Evolutionary conservation across 2,113 vertebrate genomes (phyloP), one percentile per base, ranked within the genome.

Genomic region (Gobiocypris rarus): DNA sequence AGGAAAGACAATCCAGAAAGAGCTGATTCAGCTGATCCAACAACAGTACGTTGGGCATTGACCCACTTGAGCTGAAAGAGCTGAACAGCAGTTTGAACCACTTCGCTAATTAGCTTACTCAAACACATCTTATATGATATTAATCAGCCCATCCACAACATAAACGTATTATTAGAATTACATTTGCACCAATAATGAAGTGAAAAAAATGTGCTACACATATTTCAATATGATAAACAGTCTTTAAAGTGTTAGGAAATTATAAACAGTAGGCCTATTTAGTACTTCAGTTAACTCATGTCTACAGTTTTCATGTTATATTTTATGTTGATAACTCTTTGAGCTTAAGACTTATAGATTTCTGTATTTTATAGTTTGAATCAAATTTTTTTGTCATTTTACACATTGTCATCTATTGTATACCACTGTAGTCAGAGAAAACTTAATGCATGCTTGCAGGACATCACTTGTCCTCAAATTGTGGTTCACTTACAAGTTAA

Each of bases 71-170:
- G 41, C 41, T 71, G 69, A 71, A 24, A 71, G 38, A 43, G 69
- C 69, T 73, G 69, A 73, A 45, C 10, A 45, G 41, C n/a, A 14
- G 38, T 73, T 48, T 73, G 41, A 13, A 48, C 19, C 38, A 73
- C 70, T 74, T 74, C 26, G 11, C 70, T 74, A 74, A 74, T 48
- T 74, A 74, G 70, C 13, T 50, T 15, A 48, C 43, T 48, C 38
- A 15, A 73, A 73, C n/a, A 73, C 13, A 43, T 48, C n/a, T 48
- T 74, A 15, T 13, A 14, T 26, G 43, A 15, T 48, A 74, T 48
- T 74, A 74, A 74, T 50, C 70, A 74, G 70, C 19, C 43, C 38
- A 50, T 45, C 70, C 70, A 14, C 13, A 15, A 48, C n/a, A 3
- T 73, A 41, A 73, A 73, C 7, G 10, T 24, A 43, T 17, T 26